These are phyloP conservation scores for Artemisiospiza belli DNA, from an alignment of 2,113 vertebrate genomes.

Conservation along the genomic window DNA sequence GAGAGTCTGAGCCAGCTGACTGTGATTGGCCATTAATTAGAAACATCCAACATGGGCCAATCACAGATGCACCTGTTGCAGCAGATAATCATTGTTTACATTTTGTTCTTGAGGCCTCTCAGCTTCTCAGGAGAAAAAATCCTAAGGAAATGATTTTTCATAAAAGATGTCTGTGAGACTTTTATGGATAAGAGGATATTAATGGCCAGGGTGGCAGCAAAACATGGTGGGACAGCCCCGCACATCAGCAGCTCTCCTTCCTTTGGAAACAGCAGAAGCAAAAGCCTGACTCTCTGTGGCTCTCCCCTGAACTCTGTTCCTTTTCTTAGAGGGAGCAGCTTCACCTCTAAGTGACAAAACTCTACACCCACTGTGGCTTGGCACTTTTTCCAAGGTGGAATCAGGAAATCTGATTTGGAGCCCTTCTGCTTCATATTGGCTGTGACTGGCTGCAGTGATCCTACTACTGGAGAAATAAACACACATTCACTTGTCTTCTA, in stretches of 20 bases:
- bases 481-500: background rate
- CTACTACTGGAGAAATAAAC: background rate
- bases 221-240: background rate
- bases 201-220: background rate
- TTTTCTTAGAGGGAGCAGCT: background rate
- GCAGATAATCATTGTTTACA: no score
- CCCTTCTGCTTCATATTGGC: accelerated
- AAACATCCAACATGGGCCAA: no score
- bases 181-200: background rate
- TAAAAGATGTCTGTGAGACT: no score
- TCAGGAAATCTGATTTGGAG: background rate
- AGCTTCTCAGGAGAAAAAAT: no score
- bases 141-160: no score
- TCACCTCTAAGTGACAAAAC: background rate
- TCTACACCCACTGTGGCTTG: background rate
- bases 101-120: no score
- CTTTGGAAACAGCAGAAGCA: background rate
- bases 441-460: background rate
- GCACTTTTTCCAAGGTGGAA: background rate
- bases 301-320: background rate
- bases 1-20: no score
- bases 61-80: no score
- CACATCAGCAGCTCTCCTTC: background rate
- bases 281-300: background rate
- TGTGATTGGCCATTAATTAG: no score